Conservation (phyloP, 2,888 invertebrate genomes). For the Odontothrips loti region DNA sequence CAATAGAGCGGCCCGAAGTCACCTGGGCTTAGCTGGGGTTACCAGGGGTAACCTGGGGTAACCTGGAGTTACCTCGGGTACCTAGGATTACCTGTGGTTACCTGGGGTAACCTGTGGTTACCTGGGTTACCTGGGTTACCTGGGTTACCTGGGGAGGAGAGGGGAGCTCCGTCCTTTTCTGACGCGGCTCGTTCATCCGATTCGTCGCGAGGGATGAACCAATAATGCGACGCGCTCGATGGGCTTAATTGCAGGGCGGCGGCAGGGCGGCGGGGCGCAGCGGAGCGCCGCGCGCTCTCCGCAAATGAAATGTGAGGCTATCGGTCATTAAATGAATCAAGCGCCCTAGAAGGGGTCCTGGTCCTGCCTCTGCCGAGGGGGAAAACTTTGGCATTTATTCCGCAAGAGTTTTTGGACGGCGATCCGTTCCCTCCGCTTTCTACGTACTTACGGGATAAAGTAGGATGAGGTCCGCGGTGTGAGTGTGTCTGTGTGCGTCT, state of each 20-base stretch:
- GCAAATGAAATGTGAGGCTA: conserved; percentile 17
- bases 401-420: conserved; percentile 11
- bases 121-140: too few species aligned
- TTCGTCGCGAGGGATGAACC: too few species aligned
- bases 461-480: not conserved
- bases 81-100: too few species aligned
- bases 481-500: not conserved
- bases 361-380: not conserved
- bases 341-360: not conserved
- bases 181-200: too few species aligned
- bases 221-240: too few species aligned
- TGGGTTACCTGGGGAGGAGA: too few species aligned
- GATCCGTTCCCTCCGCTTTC: not conserved
- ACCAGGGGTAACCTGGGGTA: too few species aligned
- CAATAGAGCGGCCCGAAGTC: too few species aligned
- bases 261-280: not conserved
- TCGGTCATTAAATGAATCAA: conserved; percentile 25
- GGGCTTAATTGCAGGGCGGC: conserved; percentile 6
- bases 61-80: too few species aligned
- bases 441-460: not conserved
- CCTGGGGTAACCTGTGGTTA: too few species aligned
- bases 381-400: conserved; percentile 25
- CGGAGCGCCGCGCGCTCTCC: not conserved
- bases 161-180: too few species aligned
- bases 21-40: too few species aligned